Base-by-base conservation (phyloP, 1,140 invertebrate species). In the Streblospio benedicti region DNA sequence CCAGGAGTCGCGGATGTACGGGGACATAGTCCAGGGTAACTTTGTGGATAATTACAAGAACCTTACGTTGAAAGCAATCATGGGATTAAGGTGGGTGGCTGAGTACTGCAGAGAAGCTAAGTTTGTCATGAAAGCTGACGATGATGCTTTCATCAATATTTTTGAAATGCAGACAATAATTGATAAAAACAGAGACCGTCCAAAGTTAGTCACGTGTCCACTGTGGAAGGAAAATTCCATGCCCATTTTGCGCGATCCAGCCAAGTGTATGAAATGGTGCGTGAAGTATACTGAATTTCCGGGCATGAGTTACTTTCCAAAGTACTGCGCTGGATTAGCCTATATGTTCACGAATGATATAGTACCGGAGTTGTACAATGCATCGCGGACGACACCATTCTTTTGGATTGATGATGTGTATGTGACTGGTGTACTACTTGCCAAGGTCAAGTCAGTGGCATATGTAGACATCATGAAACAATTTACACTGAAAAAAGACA, bases 91-190 rank as follows among this genome's bases (percentile, higher is more conserved):
- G 64, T 95, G 90, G 90, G 84, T 83, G 0, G 71, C 81, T 1
- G 74, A 72, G 4, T 78, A 83, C 64, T 94, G 91, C 72, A 65
- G 68, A 14, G 75, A 81, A 18, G 81, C 83, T 0, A 78, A 83
- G 55, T 90, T 83, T 68, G 80, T 93, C n/a, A 80, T 94, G 4
- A 95, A 95, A 82, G 85, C 89, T 72, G 91, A 95, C 73, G 90
- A 94, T 75, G 91, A 95, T 70, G 89, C 88, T 60, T 85, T 90
- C 47, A 81, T 91, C n/a, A 86, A 91, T 76, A 67, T 91, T 12
- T 84, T 84, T 2, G 33, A 35, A 28, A 52, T 69, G 2, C 18
- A 59, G 20, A 31, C 45, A 14, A n/a, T 59, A 4, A 28, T 67
- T 14, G 31, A 47, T 3, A 12, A 35, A 35, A 27, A 45, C 14